Evolutionary conservation across 2,888 invertebrate species (phyloP).

Genomic region (Drosophila nr. perissopoda): DNA sequence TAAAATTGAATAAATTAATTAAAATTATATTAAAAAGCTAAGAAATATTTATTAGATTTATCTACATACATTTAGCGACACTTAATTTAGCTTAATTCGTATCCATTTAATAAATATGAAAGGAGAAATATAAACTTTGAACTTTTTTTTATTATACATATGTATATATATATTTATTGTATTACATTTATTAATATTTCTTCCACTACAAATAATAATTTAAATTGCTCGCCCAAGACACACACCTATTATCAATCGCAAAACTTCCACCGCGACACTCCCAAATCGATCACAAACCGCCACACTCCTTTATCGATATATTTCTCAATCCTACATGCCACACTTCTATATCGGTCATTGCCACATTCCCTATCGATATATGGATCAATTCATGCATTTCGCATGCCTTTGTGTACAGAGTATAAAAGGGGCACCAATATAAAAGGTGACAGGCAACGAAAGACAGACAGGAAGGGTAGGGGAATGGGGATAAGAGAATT

Average conservation of each 20-base stretch:
- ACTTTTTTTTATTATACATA: no score
- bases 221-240: neutral
- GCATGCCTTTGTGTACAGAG: neutral
- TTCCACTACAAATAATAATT: neutral
- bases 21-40: neutral
- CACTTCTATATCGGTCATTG: neutral
- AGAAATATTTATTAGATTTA: neutral
- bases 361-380: neutral
- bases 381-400: neutral
- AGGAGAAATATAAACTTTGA: no score
- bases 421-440: neutral
- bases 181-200: neutral
- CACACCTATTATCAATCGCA: no score
- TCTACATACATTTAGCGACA: neutral
- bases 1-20: fast-evolving
- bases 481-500: constrained; percentile 18
- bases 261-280: no score
- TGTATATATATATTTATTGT: neutral
- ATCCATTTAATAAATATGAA: neutral
- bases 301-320: neutral
- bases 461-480: neutral
- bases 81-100: neutral
- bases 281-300: no score
- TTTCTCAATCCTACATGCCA: neutral
- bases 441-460: neutral